A percentile compares a stretch with the other conserved stretches of the same genome.
phyloP scores from a whole-genome alignment of 2,888 invertebrate species.

The Malachius bipustulatus region DNA sequence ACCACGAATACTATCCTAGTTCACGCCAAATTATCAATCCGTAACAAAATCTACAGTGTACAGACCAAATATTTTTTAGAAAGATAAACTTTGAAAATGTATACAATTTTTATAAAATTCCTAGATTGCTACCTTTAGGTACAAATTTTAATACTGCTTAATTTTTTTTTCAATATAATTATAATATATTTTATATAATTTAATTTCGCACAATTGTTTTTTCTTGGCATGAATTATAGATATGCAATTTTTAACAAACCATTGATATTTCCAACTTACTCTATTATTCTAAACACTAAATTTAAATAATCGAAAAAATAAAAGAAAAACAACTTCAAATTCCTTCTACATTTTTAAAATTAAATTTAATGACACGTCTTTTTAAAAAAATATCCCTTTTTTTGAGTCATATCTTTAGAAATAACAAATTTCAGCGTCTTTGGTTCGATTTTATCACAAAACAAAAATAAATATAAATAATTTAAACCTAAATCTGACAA shows the following conservation, averaged over 20 bases:
- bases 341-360: slow-evolving; percentile 21
- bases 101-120: slow-evolving; percentile 33
- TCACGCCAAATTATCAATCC: slow-evolving; percentile 33
- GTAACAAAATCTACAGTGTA: slow-evolving; percentile 35
- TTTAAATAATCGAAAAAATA: slow-evolving; percentile 15
- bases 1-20: slow-evolving; percentile 30
- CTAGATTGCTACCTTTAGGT: slow-evolving; percentile 38
- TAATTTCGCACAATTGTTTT: slow-evolving; percentile 26
- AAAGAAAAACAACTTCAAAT: slow-evolving; percentile 16
- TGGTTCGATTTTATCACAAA: slow-evolving; percentile 39
- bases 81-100: slow-evolving; percentile 36
- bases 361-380: slow-evolving; percentile 29
- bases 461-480: slow-evolving; percentile 31
- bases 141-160: slow-evolving; percentile 39
- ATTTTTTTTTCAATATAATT: slow-evolving; percentile 25
- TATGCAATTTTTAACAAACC: slow-evolving; percentile 25
- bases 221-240: slow-evolving; percentile 36
- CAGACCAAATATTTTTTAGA: slow-evolving; percentile 35
- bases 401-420: slow-evolving; percentile 22
- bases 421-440: slow-evolving; percentile 29
- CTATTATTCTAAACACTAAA: background rate
- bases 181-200: slow-evolving; percentile 26
- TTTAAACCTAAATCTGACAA: slow-evolving; percentile 35
- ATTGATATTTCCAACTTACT: slow-evolving; percentile 6
- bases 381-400: slow-evolving; percentile 26